These are phyloP conservation scores for Habropoda laboriosa DNA, from an alignment of 1,140 invertebrate genomes.

Conservation along the genomic window DNA sequence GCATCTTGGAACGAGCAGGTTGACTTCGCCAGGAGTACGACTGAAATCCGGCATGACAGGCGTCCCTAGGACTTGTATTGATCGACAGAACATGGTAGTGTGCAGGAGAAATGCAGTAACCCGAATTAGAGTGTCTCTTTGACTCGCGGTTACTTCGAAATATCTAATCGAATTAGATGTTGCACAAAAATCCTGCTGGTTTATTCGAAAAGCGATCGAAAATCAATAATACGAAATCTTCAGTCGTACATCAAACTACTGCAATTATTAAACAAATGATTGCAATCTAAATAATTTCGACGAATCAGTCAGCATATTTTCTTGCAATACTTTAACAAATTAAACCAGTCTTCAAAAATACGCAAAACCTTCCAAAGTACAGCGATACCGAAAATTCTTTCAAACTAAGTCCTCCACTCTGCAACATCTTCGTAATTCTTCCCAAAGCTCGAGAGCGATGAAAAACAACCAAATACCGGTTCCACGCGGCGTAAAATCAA, in stretches of 20 bases:
- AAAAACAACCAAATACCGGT: too few relatives aligned
- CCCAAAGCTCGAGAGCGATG: too few relatives aligned
- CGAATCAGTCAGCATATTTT: too few relatives aligned
- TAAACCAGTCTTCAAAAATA: too few relatives aligned
- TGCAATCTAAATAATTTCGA: too few relatives aligned
- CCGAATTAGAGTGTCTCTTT: constrained; percentile 52
- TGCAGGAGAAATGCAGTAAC: constrained; percentile 58
- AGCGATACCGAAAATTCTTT: too few relatives aligned
- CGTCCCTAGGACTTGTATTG: constrained; percentile 57
- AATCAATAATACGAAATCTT: background rate
- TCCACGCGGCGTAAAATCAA: too few relatives aligned
- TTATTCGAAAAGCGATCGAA: constrained; percentile 2
- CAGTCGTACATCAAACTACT: background rate
- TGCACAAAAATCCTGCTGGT: constrained; percentile 23
- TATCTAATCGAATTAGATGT: constrained; percentile 46
- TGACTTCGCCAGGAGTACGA: constrained; percentile 23
- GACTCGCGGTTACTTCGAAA: constrained; percentile 17
- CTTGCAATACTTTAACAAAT: too few relatives aligned
- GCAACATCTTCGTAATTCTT: too few relatives aligned
- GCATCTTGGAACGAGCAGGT: background rate
- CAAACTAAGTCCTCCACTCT: too few relatives aligned
- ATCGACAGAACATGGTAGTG: constrained; percentile 52
- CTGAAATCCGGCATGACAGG: constrained; percentile 40
- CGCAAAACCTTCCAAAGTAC: too few relatives aligned
- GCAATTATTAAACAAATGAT: background rate